Base-by-base conservation (phyloP, 2,113 vertebrate species). In the Eptatretus burgeri region DNA sequence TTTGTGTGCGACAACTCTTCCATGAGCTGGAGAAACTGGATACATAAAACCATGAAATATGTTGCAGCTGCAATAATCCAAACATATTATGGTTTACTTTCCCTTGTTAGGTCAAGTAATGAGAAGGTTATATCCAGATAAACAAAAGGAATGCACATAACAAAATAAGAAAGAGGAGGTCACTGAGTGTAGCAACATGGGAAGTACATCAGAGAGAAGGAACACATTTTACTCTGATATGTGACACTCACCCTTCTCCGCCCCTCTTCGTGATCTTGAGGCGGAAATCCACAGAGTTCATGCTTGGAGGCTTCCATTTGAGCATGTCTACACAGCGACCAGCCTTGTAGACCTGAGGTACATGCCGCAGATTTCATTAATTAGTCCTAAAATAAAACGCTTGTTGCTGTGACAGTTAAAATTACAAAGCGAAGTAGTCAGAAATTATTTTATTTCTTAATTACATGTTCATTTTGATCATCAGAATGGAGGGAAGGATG, bases 251-350 rank as follows among this genome's bases (percentile, higher is more conserved):
- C 91, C 91, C 91, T 76, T 94, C 87, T 76, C 91, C 89, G 72
- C 84, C 85, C 68, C 93, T 77, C 81, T 81, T 91, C 71, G 82
- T 81, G 79, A 98, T 91, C 76, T 95, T 94, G 66, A 95, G 80
- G 67, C 86, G 84, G 75, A 98, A 98, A 77, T 98, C 91, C 68
- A 98, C 91, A 5, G 91, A 98, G 78, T 98, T 98, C 71, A 82
- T 77, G 73, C 86, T 93, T 53, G 87, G 91, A 62, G 91, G 91
- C 70, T 98, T 98, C 91, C 91, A 98, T 75, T 98, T 98, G 68
- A 98, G 82, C 74, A 93, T 98, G 68, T 94, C 84, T 67, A 94
- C 85, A 71, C 87, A 95, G 66, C 83, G 78, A 65, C 91, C 91
- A 18, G 87, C 72, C 69, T 83, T 89, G 73, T 98, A 98, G 74